Evolutionary conservation across 2,113 vertebrate genomes (phyloP), one percentile per base, ranked within the genome.

Genomic region (Datnioides undecimradiatus): DNA sequence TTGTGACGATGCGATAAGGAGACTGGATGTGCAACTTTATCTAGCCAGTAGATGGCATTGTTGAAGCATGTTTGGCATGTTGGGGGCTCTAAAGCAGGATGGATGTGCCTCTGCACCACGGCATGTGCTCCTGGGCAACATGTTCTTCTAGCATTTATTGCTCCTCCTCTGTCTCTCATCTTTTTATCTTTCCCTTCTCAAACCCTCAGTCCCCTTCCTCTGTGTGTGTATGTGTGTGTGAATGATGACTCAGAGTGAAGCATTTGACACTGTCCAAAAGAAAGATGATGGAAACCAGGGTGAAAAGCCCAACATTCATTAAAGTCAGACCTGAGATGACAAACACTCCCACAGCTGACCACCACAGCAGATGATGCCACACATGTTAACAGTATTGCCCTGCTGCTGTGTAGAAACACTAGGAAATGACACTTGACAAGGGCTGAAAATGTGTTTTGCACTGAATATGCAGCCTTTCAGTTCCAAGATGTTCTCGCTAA

Each of bases 11-110:
- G 14, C 29, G 25, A 16, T 8, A 29, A 23, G 6, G n/a, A 41
- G 67, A 54, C 17, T 17, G 19, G 40, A 9, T 58, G 76, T 21
- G 48, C 25, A 3, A 8, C 49, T 3, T 17, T 17, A 38, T 41
- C 9, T 21, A 3, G 63, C n/a, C 91, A 91, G 84, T 86, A 91
- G 91, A 82, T 91, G 93, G 89, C 91, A 82, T 31, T 87, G 84
- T 88, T 90, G 86, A 82, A 86, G 25, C 79, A 33, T 70, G 52
- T 75, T 83, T 73, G 6, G 16, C 73, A 34, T 23, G 21, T n/a
- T 11, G 0, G 7, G 17, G 23, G 14, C 14, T 36, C 73, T 41
- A 10, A 59, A 76, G 66, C 7, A 72, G 58, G 73, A 74, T 58
- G 40, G 40, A 73, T 57, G 74, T 4, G 1, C 65, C 29, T 49